phyloP scores from a whole-genome alignment of 2,888 invertebrate species.

The Orchesellides sinensis region DNA sequence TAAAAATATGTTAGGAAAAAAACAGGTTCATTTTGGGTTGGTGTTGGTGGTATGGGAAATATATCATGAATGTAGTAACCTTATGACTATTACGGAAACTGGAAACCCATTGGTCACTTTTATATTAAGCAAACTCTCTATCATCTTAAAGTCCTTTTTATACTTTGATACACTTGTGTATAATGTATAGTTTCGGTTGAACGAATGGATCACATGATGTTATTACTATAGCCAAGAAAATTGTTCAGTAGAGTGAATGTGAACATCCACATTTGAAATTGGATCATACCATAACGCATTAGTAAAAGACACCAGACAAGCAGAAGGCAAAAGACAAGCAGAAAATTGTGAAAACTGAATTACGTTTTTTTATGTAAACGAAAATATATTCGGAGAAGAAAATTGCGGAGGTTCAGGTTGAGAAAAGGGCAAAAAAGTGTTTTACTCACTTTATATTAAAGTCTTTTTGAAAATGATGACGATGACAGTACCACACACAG shows the following conservation, averaged over 20 bases:
- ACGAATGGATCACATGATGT: slow-evolving; percentile 3
- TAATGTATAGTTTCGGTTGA: background rate
- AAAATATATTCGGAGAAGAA: no score
- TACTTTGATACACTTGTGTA: no score
- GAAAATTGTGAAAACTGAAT: no score
- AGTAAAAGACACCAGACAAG: slow-evolving; percentile 6
- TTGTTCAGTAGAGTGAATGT: slow-evolving; percentile 39
- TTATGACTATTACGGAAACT: background rate
- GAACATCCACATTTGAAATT: slow-evolving; percentile 46
- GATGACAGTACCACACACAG: no score
- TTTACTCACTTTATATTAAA: slow-evolving; percentile 1
- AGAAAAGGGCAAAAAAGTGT: background rate
- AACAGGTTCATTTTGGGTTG: background rate
- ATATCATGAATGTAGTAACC: background rate
- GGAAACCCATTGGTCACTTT: background rate
- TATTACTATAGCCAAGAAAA: slow-evolving; percentile 6
- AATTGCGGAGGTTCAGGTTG: no score
- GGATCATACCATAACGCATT: slow-evolving; percentile 47
- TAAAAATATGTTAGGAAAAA: background rate
- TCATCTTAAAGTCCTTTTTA: background rate
- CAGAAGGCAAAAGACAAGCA: background rate
- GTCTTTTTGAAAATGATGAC: background rate
- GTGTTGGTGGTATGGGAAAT: background rate
- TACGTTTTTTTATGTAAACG: no score
- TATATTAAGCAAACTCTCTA: background rate